Base-by-base conservation (phyloP, 2,113 vertebrate genomes). In the Rhinoderma darwinii region DNA sequence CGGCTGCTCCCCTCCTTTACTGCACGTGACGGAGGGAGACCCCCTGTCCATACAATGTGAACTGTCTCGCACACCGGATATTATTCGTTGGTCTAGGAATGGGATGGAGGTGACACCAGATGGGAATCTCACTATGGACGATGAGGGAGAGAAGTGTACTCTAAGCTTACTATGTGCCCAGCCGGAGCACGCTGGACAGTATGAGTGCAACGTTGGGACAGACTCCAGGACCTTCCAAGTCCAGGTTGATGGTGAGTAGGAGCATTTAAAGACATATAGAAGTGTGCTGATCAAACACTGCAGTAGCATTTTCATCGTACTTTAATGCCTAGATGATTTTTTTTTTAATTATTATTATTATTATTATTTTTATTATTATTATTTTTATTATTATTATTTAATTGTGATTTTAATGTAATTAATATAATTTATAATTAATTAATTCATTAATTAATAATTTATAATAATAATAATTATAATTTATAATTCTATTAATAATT, bases 141-240 rank as follows among this genome's bases (percentile, higher is more conserved):
- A 90, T 0, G 92, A 97, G 88, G 95, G 92, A 68, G 91, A 92
- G 50, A 83, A 83, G 89, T 94, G 93, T 90, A 94, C 91, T 74
- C 92, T 95, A 89, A 89, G 94, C 91, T 91, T 96, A 90, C 93
- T 92, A 54, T 93, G 91, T 14, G 91, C 93, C 82, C 91, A 92
- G 1, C 90, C 92, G 0, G 94, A 95, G 84, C 94, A 94, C 9
- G 91, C 94, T 18, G 96, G 94, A 12, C 93, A 95, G 83, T 96
- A 96, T 90, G 94, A 94, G 91, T 97, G 96, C 4, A 95, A 96
- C 92, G 95, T 94, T 68, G 94, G 93, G 76, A 95, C 97, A 84
- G 96, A 97, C 88, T 92, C 94, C 0, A 86, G 94, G 86, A 93
- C 94, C 92, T 96, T 97, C 83, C 94, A 93, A 25, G 91, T 95